These are phyloP conservation scores for Stenolophus ochropezus DNA, from an alignment of 2,888 invertebrate genomes.

Conservation along the genomic window DNA sequence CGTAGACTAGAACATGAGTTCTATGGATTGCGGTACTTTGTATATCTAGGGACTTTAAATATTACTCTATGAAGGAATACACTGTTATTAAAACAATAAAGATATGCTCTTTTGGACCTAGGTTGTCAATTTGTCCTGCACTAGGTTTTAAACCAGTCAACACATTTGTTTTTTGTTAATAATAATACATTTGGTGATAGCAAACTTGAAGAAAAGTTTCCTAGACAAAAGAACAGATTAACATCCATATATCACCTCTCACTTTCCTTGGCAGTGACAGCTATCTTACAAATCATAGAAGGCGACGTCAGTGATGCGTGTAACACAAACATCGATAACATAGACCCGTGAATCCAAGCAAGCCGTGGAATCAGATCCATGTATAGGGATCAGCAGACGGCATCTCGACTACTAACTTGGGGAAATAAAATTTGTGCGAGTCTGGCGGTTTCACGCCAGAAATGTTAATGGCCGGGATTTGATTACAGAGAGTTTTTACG, in stretches of 20 bases:
- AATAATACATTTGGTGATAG: too few relatives aligned
- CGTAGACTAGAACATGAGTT: too few relatives aligned
- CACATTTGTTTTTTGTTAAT: too few relatives aligned
- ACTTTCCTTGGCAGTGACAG: neutral
- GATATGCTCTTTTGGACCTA: too few relatives aligned
- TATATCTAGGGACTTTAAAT: too few relatives aligned
- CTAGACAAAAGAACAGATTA: neutral
- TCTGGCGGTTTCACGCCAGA: slow-evolving; percentile 6
- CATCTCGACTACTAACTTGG: neutral
- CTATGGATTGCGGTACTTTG: too few relatives aligned
- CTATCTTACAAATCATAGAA: slow-evolving; percentile 30
- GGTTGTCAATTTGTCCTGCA: too few relatives aligned
- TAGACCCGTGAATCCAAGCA: neutral
- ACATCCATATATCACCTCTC: slow-evolving; percentile 19
- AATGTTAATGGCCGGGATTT: neutral
- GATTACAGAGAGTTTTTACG: neutral
- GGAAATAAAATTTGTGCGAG: slow-evolving; percentile 20
- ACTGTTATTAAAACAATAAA: too few relatives aligned
- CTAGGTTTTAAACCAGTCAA: too few relatives aligned
- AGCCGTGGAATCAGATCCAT: neutral
- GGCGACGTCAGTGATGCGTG: neutral
- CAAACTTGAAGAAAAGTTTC: too few relatives aligned
- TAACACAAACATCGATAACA: slow-evolving; percentile 32
- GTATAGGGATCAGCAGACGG: neutral
- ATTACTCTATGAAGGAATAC: too few relatives aligned